A percentile compares a stretch with the other conserved stretches of the same genome.
These are phyloP conservation scores for Ispidina picta DNA, from an alignment of 2,797 vertebrate species.

Conservation along the genomic window DNA sequence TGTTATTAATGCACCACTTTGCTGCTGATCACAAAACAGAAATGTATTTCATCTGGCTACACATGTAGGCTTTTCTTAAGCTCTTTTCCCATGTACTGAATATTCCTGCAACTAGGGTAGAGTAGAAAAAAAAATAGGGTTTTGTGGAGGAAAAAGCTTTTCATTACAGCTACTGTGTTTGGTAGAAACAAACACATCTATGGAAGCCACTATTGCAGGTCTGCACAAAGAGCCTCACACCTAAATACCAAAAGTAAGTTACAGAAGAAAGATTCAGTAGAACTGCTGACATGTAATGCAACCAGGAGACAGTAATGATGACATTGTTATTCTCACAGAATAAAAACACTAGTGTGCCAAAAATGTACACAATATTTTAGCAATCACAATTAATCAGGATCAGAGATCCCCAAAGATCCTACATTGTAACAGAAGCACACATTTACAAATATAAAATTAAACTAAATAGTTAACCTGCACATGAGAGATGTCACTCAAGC, in stretches of 20 bases:
- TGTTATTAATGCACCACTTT: background rate
- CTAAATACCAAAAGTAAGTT: background rate
- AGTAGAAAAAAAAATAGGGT: background rate
- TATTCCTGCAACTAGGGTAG: background rate
- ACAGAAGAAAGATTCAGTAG: background rate
- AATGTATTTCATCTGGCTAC: background rate
- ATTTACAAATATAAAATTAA: slow-evolving; percentile 11
- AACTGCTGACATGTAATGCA: background rate
- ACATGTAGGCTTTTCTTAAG: background rate
- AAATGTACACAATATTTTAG: background rate
- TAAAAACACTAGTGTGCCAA: background rate
- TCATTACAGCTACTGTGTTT: background rate
- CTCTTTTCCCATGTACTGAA: background rate
- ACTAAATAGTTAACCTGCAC: background rate
- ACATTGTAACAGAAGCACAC: background rate
- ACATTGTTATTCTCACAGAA: background rate
- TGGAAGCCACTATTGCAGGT: background rate
- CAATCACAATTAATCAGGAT: background rate
- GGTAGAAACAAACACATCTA: background rate
- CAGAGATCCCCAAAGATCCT: background rate
- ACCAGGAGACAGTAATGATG: background rate
- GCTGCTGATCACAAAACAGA: background rate
- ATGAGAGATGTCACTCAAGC: background rate
- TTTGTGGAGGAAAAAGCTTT: background rate
- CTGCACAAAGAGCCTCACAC: background rate